Base-by-base conservation (phyloP, 1,140 invertebrate species). In the Neoseiulus cucumeris region DNA sequence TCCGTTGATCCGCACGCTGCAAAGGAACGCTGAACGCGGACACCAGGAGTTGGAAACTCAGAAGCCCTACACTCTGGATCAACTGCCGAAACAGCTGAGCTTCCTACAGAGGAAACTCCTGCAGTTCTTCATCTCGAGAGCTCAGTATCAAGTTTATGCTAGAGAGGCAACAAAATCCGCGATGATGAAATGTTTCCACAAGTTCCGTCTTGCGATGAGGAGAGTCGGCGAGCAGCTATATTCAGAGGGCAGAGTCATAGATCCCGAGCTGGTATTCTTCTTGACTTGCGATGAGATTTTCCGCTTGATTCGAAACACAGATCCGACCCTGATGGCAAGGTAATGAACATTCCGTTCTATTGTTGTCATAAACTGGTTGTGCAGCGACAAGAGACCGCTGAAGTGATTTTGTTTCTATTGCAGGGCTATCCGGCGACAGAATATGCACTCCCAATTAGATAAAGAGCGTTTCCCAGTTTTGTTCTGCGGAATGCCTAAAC, bases 261-360 rank as follows among this genome's bases (percentile, higher is more conserved):
- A 83, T 47, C 69, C 72, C 18, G 79, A 84, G 28, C 74, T 89
- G 0, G 73, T 89, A 28, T 87, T 82, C 72, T 86, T 81, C 73
- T 76, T 90, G 55, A 83, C 84, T 1, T 75, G 81, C 30, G 68
- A 78, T 41, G 87, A 90, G 75, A 77, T 89, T 14, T 74, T 74
- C n/a, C 69, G 75, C 39, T 75, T 87, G 0, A 73, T 87, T 1
- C 47, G 74, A 7, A 78, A 74, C 1, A 73, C 79, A 42, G 79
- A 81, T 70, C 78, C 82, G 2, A 74, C 70, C 6, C 70, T 86
- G 18, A 74, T 87, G 14, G 77, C 76, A 59, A 87, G 85, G 84
- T 86, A 78, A n/a, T n/a, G n/a, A n/a, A n/a, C 74, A 9, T 39
- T 39, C 33, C 33, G 33, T 4, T n/a, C n/a, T n/a, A n/a, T n/a